A percentile compares a stretch with the other conserved stretches of the same genome.
Evolutionary conservation across 2,888 invertebrate genomes (phyloP).

Genomic region (Keiferia lycopersicella): DNA sequence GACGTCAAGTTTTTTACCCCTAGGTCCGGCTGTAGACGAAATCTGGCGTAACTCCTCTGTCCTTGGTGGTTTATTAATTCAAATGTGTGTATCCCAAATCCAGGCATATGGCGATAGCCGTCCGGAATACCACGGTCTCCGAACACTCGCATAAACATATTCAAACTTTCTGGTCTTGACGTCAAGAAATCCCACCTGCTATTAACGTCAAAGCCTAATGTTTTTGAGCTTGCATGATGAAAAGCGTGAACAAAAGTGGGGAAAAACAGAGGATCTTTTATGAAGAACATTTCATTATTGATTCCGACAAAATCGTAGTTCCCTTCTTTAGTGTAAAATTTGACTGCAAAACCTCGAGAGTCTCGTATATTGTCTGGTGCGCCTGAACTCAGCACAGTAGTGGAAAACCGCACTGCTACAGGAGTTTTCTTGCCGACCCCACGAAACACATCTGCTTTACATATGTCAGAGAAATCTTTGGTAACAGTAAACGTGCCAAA

Average conservation of each 20-base stretch:
- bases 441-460: constrained; percentile 87
- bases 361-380: constrained; percentile 93
- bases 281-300: constrained; percentile 93
- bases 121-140: constrained; percentile 94
- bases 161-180: constrained; percentile 90
- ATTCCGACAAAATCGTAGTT: constrained; percentile 95
- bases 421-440: constrained; percentile 88
- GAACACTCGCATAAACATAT: constrained; percentile 90
- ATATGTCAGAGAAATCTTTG: constrained; percentile 88
- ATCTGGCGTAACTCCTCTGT: constrained; percentile 89
- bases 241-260: constrained; percentile 96
- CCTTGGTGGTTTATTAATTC: constrained; percentile 89
- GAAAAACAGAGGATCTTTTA: constrained; percentile 92
- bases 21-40: constrained; percentile 93
- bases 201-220: constrained; percentile 91
- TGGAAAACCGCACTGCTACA: constrained; percentile 89
- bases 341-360: constrained; percentile 93
- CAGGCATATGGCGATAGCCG: constrained; percentile 94
- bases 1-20: constrained; percentile 81
- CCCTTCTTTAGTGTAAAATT: constrained; percentile 94
- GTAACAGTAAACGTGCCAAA: constrained; percentile 93
- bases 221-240: constrained; percentile 94
- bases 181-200: constrained; percentile 97
- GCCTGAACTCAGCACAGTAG: constrained; percentile 91
- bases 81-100: constrained; percentile 94